Conservation (phyloP, 2,113 vertebrate species). For the Enhydra lutris region DNA sequence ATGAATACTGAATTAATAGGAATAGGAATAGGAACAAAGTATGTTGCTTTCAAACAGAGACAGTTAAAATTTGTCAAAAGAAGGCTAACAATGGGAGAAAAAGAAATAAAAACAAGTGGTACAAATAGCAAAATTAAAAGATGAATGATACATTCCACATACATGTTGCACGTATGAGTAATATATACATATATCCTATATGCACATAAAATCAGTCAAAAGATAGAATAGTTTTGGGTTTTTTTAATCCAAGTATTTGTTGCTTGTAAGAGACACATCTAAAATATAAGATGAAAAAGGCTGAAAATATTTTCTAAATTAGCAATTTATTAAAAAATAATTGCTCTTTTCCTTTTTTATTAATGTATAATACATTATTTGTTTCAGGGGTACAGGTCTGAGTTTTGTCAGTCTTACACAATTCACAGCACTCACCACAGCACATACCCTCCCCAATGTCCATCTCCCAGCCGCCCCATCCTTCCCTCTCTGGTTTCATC, state of each 20-base stretch:
- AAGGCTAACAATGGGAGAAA: not conserved
- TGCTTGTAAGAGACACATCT: not conserved
- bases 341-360: not conserved
- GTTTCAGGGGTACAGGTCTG: no score
- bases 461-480: no score
- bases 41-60: conserved; percentile 6
- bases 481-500: no score
- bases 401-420: no score
- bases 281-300: not conserved
- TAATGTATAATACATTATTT: no score
- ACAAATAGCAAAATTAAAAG: not conserved
- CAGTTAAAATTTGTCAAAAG: not conserved
- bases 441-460: no score
- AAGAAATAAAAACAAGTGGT: not conserved
- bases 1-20: not conserved
- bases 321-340: not conserved
- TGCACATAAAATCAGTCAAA: not conserved
- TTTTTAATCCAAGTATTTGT: not conserved
- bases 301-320: not conserved
- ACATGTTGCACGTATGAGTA: not conserved
- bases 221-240: not conserved
- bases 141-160: not conserved
- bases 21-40: not conserved
- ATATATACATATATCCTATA: not conserved
- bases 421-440: no score